These are phyloP conservation scores for Paracanthobrama guichenoti DNA, from an alignment of 2,113 vertebrate species.

Conservation along the genomic window DNA sequence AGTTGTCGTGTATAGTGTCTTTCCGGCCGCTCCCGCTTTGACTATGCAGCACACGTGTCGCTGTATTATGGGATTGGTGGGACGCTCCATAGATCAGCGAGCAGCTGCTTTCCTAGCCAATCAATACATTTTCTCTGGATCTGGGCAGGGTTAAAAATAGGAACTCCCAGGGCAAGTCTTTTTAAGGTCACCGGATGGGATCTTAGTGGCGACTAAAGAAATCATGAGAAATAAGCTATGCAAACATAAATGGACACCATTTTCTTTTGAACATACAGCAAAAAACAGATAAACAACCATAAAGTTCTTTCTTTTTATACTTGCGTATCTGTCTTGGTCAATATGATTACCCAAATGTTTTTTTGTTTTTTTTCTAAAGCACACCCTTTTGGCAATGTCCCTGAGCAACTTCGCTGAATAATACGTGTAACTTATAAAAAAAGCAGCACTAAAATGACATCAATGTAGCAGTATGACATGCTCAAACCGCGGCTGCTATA, in stretches of 20 bases:
- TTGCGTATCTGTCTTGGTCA: background rate
- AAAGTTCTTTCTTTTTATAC: background rate
- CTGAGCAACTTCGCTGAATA: background rate
- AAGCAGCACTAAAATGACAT: slow-evolving; percentile 46
- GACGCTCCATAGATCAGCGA: background rate
- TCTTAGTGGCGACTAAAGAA: slow-evolving; percentile 45
- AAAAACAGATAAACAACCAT: background rate
- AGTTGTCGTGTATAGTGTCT: background rate
- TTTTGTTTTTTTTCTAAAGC: background rate
- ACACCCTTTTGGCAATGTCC: background rate
- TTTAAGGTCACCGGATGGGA: slow-evolving; percentile 68
- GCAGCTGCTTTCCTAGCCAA: slow-evolving; percentile 41
- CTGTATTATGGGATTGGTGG: slow-evolving; percentile 12
- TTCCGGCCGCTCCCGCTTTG: slow-evolving; percentile 24
- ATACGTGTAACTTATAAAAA: background rate
- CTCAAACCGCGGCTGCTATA: slow-evolving; percentile 42
- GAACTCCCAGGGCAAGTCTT: slow-evolving; percentile 60
- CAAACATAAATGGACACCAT: background rate
- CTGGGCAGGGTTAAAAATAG: slow-evolving; percentile 72
- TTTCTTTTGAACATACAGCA: too few species aligned
- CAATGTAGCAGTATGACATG: slow-evolving; percentile 35
- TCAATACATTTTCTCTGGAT: slow-evolving; percentile 42
- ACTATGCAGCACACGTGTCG: slow-evolving; percentile 1
- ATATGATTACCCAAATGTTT: background rate
- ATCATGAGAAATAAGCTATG: background rate